Conservation (phyloP, 2,113 vertebrate species). For the Prolemur simus region DNA sequence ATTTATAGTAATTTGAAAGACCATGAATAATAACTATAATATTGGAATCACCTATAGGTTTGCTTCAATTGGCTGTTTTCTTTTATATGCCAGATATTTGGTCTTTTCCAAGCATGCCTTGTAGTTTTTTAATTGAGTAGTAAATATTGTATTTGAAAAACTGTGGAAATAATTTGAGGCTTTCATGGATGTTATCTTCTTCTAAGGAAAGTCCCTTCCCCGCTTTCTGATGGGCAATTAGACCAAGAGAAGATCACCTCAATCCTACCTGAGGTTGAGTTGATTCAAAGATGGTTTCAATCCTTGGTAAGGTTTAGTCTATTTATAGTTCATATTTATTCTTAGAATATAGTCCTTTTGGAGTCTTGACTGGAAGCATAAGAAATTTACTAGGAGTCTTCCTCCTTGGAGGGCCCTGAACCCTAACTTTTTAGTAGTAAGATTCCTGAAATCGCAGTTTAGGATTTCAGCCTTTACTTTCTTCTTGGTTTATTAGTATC, state of each 20-base stretch:
- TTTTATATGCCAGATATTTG: background rate
- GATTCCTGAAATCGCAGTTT: background rate
- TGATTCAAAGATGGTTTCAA: background rate
- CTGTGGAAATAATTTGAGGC: background rate
- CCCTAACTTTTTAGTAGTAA: background rate
- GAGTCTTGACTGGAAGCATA: background rate
- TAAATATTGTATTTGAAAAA: background rate
- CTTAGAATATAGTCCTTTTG: background rate
- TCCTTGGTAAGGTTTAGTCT: background rate
- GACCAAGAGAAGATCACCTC: background rate
- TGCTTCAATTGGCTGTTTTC: background rate
- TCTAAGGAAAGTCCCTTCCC: background rate
- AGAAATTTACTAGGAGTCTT: background rate
- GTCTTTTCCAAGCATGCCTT: background rate
- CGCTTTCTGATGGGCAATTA: background rate
- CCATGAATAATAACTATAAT: background rate
- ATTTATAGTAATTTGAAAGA: background rate
- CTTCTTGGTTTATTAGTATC: background rate
- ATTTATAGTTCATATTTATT: background rate
- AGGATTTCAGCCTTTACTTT: background rate
- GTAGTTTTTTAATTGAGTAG: background rate
- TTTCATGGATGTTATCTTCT: background rate
- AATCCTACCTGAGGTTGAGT: background rate
- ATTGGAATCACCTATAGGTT: background rate
- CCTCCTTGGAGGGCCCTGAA: background rate